These are phyloP conservation scores for Pristionchus mayeri DNA, from an alignment of 2,888 invertebrate species.

Conservation along the genomic window DNA sequence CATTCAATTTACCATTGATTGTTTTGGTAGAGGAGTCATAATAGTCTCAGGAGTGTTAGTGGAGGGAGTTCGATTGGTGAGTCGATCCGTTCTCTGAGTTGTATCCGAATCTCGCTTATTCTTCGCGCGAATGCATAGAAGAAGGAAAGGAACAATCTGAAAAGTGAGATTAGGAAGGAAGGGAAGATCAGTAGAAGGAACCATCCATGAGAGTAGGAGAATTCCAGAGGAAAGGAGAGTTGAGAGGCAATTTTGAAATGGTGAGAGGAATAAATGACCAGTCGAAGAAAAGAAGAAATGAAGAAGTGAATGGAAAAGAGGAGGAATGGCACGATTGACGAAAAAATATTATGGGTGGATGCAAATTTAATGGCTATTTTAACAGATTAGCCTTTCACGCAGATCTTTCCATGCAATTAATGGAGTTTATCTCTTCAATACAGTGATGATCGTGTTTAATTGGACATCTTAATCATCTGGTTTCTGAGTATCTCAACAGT, in stretches of 20 bases:
- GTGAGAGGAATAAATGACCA: constrained; percentile 7
- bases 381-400: no score
- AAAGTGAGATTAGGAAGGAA: background rate
- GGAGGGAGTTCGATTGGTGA: background rate
- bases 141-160: constrained; percentile 27
- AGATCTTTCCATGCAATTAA: no score
- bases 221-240: background rate
- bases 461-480: no score
- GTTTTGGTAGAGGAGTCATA: no score
- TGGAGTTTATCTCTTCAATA: no score
- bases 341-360: background rate
- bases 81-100: background rate
- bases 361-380: no score
- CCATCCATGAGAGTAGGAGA: no score
- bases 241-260: background rate
- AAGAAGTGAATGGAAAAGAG: constrained; percentile 5
- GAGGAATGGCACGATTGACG: background rate
- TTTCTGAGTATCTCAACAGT: background rate
- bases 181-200: no score
- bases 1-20: no score
- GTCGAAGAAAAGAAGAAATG: background rate
- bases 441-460: no score
- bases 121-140: background rate
- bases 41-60: no score
- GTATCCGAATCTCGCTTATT: background rate